Evolutionary conservation across 2,113 vertebrate species (phyloP).

Genomic region (Cyphomyrus discorhynchus): DNA sequence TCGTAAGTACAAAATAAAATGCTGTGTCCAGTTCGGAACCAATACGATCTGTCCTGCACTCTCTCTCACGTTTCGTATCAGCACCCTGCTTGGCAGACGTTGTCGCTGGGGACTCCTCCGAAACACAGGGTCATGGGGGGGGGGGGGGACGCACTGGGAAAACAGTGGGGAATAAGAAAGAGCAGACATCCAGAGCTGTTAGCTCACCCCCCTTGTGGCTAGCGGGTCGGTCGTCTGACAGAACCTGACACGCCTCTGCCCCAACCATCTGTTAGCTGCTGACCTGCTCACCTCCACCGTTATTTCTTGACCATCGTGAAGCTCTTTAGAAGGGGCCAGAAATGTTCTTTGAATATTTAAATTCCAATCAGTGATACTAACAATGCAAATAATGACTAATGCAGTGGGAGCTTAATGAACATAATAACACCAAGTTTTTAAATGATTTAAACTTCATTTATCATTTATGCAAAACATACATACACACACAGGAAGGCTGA

Average conservation of each 20-base stretch:
- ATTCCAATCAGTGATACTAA: background rate
- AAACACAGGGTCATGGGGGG: background rate
- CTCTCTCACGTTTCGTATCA: background rate
- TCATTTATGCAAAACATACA: background rate
- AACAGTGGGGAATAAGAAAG: background rate
- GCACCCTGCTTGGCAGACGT: background rate
- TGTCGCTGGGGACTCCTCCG: background rate
- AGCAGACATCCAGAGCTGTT: background rate
- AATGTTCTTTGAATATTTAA: background rate
- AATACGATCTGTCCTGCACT: background rate
- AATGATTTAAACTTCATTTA: background rate
- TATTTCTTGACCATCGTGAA: background rate
- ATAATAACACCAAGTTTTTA: background rate
- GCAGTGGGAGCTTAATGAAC: background rate
- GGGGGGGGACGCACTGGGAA: background rate
- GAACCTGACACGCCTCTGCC: background rate
- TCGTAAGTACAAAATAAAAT: background rate
- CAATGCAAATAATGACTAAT: background rate
- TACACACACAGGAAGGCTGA: background rate
- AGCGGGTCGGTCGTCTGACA: background rate
- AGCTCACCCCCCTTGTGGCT: background rate
- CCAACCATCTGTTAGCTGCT: background rate
- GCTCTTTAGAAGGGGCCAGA: background rate
- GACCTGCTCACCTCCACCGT: background rate
- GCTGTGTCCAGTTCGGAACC: background rate